Evolutionary conservation across 2,888 invertebrate genomes (phyloP), one percentile per base, ranked within the genome.

Genomic region (Drosophila tanythrix): DNA sequence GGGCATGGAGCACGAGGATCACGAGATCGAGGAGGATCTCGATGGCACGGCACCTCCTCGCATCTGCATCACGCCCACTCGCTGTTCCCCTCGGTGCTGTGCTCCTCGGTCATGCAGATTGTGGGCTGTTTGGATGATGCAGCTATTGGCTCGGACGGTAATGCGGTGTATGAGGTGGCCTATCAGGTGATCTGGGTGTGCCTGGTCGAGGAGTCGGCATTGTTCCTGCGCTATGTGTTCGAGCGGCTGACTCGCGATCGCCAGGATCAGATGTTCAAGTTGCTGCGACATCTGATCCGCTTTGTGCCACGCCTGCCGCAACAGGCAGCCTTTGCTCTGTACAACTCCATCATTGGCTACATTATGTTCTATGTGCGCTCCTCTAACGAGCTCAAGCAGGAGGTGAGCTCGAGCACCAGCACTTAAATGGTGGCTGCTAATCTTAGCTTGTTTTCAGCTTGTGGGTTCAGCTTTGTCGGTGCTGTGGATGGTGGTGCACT

Each of bases 291-390:
- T 90, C 94, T 99, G 60, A 97, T 99, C 74, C 95, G 99, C 67
- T 98, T 98, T 92, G 97, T 99, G 56, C 98, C 98, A 1, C 96
- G 98, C 53, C 93, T 99, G 70, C 99, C 99, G 0, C 97, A 98
- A 81, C 99, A 99, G 93, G 99, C 99, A 0, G 99, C 99, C 0
- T 99, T 99, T 93, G 98, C 98, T 1, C 93, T 99, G 1, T 99
- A 99, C 93, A 99, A 99, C 94, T 99, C 99, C 90, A 97, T 99
- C 86, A 99, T 99, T 83, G 99, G 99, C 2, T 99, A 99, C 91
- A 98, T 99, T 4, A 99, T 99, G 99, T 99, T 99, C 94, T 99
- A 99, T 91, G 99, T 99, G 3, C 94, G 99, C 63, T 97, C 98
- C 15, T 98, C 99, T 0, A 98, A 98, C 90, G 99, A 99, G 91